Evolutionary conservation across 2,113 vertebrate genomes (phyloP).

Genomic region (Tenebrosternarchus preto): DNA sequence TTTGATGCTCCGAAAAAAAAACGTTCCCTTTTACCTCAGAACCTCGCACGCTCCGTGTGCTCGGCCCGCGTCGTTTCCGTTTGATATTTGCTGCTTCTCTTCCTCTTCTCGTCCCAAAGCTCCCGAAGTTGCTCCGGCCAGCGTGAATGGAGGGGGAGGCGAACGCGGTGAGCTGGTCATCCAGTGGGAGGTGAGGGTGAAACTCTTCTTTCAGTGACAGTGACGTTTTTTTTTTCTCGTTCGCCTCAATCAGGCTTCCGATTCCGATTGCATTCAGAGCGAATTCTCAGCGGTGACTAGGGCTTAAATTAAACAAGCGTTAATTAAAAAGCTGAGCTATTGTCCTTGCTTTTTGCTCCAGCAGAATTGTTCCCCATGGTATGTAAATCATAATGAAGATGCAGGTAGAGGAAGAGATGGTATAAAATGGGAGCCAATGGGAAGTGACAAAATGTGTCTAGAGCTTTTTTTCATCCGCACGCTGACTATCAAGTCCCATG

Average conservation of each 20-base stretch:
- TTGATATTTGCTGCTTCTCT: background rate
- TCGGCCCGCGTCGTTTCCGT: background rate
- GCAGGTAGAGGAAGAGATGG: conserved; percentile 46
- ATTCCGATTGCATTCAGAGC: conserved; percentile 52
- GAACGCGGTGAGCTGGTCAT: conserved; percentile 84
- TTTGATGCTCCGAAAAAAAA: background rate
- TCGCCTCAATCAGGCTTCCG: conserved; percentile 38
- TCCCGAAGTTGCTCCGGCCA: conserved; percentile 78
- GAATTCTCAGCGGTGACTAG: conserved; percentile 49
- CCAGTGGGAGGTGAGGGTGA: conserved; percentile 84
- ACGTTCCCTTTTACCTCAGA: background rate
- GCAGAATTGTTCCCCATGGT: conserved; percentile 50
- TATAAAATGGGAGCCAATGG: conserved; percentile 47
- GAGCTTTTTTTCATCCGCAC: conserved; percentile 26
- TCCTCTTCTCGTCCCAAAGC: conserved; percentile 67
- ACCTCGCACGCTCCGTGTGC: background rate
- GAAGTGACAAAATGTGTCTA: conserved; percentile 38
- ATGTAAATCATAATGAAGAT: conserved; percentile 63
- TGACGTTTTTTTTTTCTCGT: background rate
- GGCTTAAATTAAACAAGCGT: conserved; percentile 58
- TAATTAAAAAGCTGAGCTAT: conserved; percentile 64
- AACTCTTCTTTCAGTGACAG: background rate
- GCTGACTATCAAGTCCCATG: conserved; percentile 22
- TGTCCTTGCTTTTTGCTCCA: conserved; percentile 59
- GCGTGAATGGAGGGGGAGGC: conserved; percentile 82